Percentiles rank a stretch among this genome's conserved stretches.
Conservation (phyloP, 2,797 vertebrate species). For the Pelobates cultripes region DNA sequence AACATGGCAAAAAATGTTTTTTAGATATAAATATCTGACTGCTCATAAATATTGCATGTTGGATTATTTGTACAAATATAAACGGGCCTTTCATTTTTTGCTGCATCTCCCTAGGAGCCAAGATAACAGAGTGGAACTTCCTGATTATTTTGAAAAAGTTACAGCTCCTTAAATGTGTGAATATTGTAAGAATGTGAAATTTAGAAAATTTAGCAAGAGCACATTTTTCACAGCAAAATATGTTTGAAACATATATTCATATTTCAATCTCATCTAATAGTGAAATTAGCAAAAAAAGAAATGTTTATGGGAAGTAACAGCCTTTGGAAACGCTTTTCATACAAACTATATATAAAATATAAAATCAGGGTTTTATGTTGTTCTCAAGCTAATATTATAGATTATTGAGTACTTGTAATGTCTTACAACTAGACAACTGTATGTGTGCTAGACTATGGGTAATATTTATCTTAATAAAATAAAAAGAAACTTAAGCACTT, state of each 20-base stretch:
- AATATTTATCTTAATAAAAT: too few relatives aligned
- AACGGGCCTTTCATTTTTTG: not conserved
- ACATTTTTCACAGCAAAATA: not conserved
- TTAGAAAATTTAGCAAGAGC: conserved; percentile 7
- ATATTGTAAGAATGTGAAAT: not conserved
- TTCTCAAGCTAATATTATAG: too few relatives aligned
- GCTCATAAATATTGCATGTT: not conserved
- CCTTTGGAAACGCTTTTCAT: not conserved
- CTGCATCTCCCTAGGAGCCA: not conserved
- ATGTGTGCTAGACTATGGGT: too few relatives aligned
- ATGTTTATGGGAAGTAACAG: not conserved
- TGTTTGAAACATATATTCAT: not conserved
- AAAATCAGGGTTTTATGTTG: too few relatives aligned
- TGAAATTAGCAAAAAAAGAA: not conserved
- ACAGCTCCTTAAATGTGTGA: not conserved
- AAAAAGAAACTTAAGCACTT: too few relatives aligned
- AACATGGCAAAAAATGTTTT: too few relatives aligned
- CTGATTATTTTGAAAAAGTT: not conserved
- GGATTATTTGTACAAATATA: not conserved
- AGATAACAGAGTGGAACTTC: not conserved
- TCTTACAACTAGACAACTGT: too few relatives aligned
- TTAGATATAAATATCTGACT: not conserved
- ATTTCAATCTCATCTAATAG: not conserved
- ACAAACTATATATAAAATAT: not conserved
- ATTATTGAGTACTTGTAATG: too few relatives aligned